phyloP scores from a whole-genome alignment of 2,797 vertebrate species.

The Pipistrellus pipistrellus region DNA sequence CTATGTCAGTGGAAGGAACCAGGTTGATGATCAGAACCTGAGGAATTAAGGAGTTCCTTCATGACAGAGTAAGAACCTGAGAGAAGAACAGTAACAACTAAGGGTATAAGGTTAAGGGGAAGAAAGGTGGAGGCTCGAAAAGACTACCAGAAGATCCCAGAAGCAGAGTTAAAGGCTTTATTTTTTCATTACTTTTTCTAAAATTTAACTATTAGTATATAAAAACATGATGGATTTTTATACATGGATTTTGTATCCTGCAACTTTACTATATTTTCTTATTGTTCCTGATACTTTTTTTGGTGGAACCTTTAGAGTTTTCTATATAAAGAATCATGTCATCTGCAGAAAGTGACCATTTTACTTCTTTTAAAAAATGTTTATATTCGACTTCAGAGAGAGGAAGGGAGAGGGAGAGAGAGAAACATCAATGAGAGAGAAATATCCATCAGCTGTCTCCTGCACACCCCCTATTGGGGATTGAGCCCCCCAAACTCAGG shows the following conservation, averaged over 20 bases:
- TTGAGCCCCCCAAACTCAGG: too few species aligned
- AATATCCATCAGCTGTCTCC: too few species aligned
- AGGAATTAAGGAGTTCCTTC: background rate
- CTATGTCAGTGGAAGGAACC: background rate
- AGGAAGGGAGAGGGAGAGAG: too few species aligned
- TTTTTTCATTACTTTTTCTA: background rate
- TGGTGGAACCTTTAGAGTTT: background rate
- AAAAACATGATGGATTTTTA: background rate
- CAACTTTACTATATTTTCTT: background rate
- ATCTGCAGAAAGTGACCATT: background rate
- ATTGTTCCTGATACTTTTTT: background rate
- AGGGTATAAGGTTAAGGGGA: background rate
- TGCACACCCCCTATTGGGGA: too few species aligned
- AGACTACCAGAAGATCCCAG: background rate
- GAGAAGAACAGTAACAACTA: background rate
- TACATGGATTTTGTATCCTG: background rate
- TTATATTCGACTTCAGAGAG: too few species aligned
- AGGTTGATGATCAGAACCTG: background rate
- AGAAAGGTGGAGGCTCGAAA: background rate
- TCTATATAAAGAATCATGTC: background rate
- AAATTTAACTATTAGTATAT: background rate
- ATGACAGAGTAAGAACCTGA: background rate
- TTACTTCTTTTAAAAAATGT: background rate
- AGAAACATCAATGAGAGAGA: too few species aligned
- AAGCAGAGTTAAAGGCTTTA: background rate